Evolutionary conservation across 2,888 invertebrate genomes (phyloP), one percentile per base, ranked within the genome.

Genomic region (Sphaeridia pumilis): DNA sequence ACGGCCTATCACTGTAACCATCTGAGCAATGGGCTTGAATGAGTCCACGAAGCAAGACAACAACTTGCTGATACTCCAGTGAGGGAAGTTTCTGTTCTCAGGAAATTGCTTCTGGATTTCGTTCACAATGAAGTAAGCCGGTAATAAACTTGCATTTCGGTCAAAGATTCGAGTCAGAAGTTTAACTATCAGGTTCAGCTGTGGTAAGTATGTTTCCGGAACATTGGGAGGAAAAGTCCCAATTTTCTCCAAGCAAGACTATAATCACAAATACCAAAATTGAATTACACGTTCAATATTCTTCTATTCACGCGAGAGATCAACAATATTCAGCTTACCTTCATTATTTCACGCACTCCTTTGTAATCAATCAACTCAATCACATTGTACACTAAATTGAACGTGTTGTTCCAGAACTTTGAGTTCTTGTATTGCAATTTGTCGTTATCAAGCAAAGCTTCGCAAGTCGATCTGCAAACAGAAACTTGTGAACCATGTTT

Each of bases 301-400:
- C n/a, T n/a, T n/a, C n/a, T n/a, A n/a, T n/a, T n/a, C n/a, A n/a
- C n/a, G n/a, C n/a, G n/a, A n/a, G n/a, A n/a, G n/a, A n/a, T n/a
- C n/a, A n/a, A n/a, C n/a, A n/a, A n/a, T n/a, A n/a, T n/a, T n/a
- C 14, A 46, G 17, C 1, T 46, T 70, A 82, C 84, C 76, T 87
- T 89, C 87, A 90, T 87, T 54, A 90, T 85, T 75, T 89, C 89
- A 62, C 89, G 74, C 0, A 90, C 89, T 17, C 89, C 94, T 74
- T 95, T 95, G 69, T 95, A 95, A 71, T 94, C 92, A 1, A 94
- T 93, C 53, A 87, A 84, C 35, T 84, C 84, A 66, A 95, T 87
- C 41, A 92, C 82, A 69, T 81, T 82, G 63, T 84, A 78, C 49
- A 95, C 82, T 3, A 94, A 74, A 62, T 78, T 78, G 69, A 95